phyloP scores from a whole-genome alignment of 2,888 invertebrate genomes.

The Drosophila mulleri region DNA sequence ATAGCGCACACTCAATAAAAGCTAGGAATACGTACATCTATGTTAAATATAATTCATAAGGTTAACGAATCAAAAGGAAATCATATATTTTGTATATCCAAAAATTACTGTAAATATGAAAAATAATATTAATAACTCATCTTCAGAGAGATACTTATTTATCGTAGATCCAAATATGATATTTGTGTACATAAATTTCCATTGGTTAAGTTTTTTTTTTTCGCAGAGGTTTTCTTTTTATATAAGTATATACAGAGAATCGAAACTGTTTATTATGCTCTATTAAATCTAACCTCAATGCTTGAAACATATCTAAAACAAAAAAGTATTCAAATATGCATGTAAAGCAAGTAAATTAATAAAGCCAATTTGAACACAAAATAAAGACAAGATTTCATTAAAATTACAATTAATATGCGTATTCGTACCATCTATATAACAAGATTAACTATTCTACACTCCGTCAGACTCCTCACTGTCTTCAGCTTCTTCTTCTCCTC shows the following conservation, averaged over 20 bases:
- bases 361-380: constrained; percentile 30
- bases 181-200: constrained; percentile 53
- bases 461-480: constrained; percentile 59
- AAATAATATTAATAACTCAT: constrained; percentile 30
- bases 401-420: constrained; percentile 16
- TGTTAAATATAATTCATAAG: constrained; percentile 41
- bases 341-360: constrained; percentile 47
- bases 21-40: constrained; percentile 40
- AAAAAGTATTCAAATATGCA: constrained; percentile 42
- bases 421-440: constrained; percentile 14
- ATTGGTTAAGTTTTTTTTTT: constrained; percentile 42
- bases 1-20: constrained; percentile 57
- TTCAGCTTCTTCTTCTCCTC: constrained; percentile 4
- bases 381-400: constrained; percentile 10
- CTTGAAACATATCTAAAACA: constrained; percentile 35
- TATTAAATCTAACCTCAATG: constrained; percentile 34
- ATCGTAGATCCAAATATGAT: constrained; percentile 26
- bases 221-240: constrained; percentile 34
- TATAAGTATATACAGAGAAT: constrained; percentile 16
- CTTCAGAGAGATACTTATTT: constrained; percentile 52
- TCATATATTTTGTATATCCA: constrained; percentile 61
- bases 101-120: constrained; percentile 48
- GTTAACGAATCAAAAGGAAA: constrained; percentile 13
- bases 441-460: constrained; percentile 23
- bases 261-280: constrained; percentile 31